Evolutionary conservation across 1,140 invertebrate genomes (phyloP).

Genomic region (Drosophila sp.): DNA sequence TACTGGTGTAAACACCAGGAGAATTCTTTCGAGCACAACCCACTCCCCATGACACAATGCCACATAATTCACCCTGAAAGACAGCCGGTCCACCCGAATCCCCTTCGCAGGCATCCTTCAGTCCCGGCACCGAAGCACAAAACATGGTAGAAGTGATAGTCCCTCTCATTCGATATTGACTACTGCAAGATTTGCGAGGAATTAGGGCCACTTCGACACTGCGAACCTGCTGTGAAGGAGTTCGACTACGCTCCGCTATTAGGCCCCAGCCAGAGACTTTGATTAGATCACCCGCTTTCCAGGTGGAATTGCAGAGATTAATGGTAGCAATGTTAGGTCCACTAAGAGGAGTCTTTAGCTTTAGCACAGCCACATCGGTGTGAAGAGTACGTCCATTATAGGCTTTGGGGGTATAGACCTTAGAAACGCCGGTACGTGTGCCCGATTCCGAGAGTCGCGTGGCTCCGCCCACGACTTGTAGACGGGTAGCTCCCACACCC

Average conservation of each 20-base stretch:
- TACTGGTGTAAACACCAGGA: slow-evolving; percentile 85
- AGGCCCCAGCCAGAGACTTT: slow-evolving; percentile 73
- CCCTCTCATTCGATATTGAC: slow-evolving; percentile 54
- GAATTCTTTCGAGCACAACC: slow-evolving; percentile 84
- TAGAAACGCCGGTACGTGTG: slow-evolving; percentile 43
- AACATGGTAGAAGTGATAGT: slow-evolving; percentile 69
- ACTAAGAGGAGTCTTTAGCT: slow-evolving; percentile 49
- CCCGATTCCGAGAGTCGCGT: slow-evolving; percentile 53
- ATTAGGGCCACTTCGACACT: slow-evolving; percentile 68
- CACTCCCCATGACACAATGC: slow-evolving; percentile 85
- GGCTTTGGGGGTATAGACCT: slow-evolving; percentile 62
- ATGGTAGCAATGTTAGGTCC: slow-evolving; percentile 64
- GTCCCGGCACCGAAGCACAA: slow-evolving; percentile 59
- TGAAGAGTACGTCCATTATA: slow-evolving; percentile 61
- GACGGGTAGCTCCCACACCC: slow-evolving; percentile 47
- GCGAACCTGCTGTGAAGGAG: slow-evolving; percentile 55
- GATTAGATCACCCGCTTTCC: slow-evolving; percentile 58
- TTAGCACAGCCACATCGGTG: slow-evolving; percentile 69
- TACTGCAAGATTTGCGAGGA: slow-evolving; percentile 49
- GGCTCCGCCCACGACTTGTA: slow-evolving; percentile 58
- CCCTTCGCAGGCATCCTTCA: slow-evolving; percentile 82
- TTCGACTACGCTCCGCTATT: slow-evolving; percentile 40
- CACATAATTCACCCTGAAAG: slow-evolving; percentile 84
- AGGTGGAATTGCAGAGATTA: slow-evolving; percentile 54
- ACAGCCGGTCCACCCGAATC: slow-evolving; percentile 87